Conservation (phyloP, 2,888 invertebrate genomes). For the Stramonita haemastoma region DNA sequence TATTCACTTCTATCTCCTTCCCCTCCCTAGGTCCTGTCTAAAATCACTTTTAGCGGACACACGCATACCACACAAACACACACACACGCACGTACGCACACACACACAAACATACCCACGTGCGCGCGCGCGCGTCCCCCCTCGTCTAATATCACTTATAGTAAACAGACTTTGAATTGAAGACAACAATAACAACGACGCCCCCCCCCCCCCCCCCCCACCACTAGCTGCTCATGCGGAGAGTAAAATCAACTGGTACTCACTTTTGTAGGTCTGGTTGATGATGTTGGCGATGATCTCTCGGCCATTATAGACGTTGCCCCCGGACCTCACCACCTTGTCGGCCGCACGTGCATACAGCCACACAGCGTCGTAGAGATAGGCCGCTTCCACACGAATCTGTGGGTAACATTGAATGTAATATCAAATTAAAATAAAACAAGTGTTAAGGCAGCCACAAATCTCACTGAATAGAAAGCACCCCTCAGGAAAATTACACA, state of each 20-base stretch:
- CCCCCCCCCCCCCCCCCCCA: not conserved
- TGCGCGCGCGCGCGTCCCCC: not conserved
- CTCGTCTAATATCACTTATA: too few relatives aligned
- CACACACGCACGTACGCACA: not conserved
- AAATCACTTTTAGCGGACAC: not conserved
- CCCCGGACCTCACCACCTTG: slow-evolving; percentile 71
- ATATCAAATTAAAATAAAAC: too few relatives aligned
- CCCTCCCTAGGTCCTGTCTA: too few relatives aligned
- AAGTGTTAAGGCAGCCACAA: too few relatives aligned
- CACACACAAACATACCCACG: not conserved
- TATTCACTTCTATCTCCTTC: too few relatives aligned
- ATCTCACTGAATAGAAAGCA: too few relatives aligned
- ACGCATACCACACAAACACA: not conserved
- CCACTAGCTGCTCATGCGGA: not conserved
- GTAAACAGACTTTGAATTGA: too few relatives aligned
- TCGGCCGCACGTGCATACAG: slow-evolving; percentile 78
- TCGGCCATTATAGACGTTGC: slow-evolving; percentile 75
- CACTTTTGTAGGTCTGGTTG: slow-evolving; percentile 78
- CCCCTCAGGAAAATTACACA: too few relatives aligned
- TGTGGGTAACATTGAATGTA: slow-evolving; percentile 33
- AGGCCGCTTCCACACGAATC: slow-evolving; percentile 77
- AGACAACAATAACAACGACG: too few relatives aligned
- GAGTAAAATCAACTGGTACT: slow-evolving; percentile 46
- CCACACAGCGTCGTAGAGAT: slow-evolving; percentile 78
- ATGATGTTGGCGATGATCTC: slow-evolving; percentile 76